Evolutionary conservation across 2,113 vertebrate species (phyloP).

Genomic region (Sigmodon hispidus): DNA sequence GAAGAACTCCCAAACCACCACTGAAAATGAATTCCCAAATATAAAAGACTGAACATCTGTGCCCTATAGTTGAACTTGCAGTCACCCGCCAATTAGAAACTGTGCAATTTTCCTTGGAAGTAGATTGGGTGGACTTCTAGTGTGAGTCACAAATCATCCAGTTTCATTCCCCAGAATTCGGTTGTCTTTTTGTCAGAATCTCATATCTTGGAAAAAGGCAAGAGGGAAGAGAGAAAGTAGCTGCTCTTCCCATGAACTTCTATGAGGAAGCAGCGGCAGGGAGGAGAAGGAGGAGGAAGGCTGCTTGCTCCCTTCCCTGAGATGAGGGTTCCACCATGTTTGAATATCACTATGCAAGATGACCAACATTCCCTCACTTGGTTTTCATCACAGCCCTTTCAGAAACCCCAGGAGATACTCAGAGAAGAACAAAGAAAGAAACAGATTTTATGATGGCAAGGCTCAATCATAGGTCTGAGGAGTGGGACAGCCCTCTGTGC

Average conservation of each 20-base stretch:
- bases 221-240: too few relatives aligned
- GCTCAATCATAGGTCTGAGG: neutral
- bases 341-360: rapidly evolving
- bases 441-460: neutral
- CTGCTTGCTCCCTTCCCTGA: rapidly evolving
- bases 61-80: neutral
- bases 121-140: neutral
- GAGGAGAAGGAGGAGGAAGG: neutral
- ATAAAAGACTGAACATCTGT: neutral
- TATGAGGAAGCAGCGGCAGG: rapidly evolving
- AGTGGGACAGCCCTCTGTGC: neutral
- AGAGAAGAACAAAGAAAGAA: neutral
- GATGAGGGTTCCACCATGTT: rapidly evolving
- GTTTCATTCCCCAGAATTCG: neutral
- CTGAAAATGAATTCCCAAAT: neutral
- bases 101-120: neutral
- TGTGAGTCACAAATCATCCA: neutral
- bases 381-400: neutral
- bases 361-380: neutral
- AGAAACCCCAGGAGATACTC: neutral
- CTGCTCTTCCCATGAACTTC: neutral
- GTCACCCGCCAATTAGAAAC: neutral
- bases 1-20: neutral
- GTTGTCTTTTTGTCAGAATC: neutral
- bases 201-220: neutral